Base-by-base conservation (phyloP, 2,888 invertebrate species). In the Archips crataeganus region DNA sequence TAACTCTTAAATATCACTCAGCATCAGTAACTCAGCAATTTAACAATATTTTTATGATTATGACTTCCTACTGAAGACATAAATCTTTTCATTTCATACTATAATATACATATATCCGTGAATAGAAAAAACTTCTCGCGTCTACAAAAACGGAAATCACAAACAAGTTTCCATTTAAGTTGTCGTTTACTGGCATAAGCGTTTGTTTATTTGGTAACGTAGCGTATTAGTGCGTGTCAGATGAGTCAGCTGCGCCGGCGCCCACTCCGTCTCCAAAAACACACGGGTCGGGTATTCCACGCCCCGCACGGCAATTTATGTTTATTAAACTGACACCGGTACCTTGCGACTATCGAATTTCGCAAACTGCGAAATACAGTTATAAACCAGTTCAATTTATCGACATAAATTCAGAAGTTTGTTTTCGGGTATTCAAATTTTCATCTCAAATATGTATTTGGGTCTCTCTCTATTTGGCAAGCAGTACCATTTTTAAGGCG, bases 301-400 rank as follows among this genome's bases (percentile, higher is more conserved):
- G 23, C 15, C 65, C 49, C 47, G 39, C 63, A 23, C 39, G 42
- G 9, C 63, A 45, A 23, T 15, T 15, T 65, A 70, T 64, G 51
- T 51, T 64, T 57, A 64, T 61, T 47, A 64, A 54, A 57, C 54
- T 47, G 39, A 61, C 49, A 73, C 63, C 45, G 69, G 69, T 45
- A 49, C 45, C 57, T 39, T 49, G 49, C 64, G 60, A 36, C 65
- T 70, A 60, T 67, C 60, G 34, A 69, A 74, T 65, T 70, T 73
- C 62, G 63, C 51, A 36, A 74, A 74, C 42, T 36, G 23, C 51
- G 36, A 23, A 54, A 60, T 74, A 74, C 74, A 60, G 74, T 74
- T 74, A 74, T 54, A 47, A 72, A 74, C 70, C 65, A 60, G 65
- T 65, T 70, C 42, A 70, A 70, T 74, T 74, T 54, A 60, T 69